Percentiles rank a stretch among this genome's conserved stretches.
These are phyloP conservation scores for Trachops cirrhosus DNA, from an alignment of 2,797 vertebrate genomes.

Conservation along the genomic window DNA sequence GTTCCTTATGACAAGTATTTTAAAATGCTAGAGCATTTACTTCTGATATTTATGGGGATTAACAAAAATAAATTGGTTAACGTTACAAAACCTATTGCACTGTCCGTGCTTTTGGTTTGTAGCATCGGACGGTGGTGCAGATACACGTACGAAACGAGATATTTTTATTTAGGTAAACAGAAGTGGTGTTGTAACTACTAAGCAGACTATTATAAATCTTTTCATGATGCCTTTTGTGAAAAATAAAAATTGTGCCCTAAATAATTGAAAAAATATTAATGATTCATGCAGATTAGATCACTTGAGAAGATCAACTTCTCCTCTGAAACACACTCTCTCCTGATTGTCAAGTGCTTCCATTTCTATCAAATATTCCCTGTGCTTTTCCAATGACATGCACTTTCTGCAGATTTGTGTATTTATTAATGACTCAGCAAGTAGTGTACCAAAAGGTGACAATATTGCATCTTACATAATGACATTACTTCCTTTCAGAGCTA, in stretches of 20 bases:
- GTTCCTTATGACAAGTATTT: neutral
- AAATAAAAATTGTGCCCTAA: slow-evolving; percentile 18
- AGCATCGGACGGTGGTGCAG: neutral
- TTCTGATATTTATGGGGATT: neutral
- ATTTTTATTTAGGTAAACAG: neutral
- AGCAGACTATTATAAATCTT: slow-evolving; percentile 8
- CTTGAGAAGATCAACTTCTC: slow-evolving; percentile 47
- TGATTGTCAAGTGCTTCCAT: slow-evolving; percentile 3
- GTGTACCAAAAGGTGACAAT: neutral
- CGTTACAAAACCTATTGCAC: neutral
- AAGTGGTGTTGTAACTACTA: neutral
- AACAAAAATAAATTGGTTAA: neutral
- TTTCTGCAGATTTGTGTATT: neutral
- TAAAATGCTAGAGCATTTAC: neutral
- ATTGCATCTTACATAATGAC: neutral
- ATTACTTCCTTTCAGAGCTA: slow-evolving; percentile 7
- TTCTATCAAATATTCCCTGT: slow-evolving; percentile 27
- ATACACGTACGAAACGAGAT: neutral
- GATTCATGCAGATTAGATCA: slow-evolving; percentile 47
- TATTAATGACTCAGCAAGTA: slow-evolving; percentile 40
- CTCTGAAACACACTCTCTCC: slow-evolving; percentile 37
- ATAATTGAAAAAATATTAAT: slow-evolving; percentile 63
- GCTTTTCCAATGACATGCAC: slow-evolving; percentile 8
- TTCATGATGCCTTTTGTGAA: neutral
- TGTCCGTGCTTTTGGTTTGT: neutral